Conservation (phyloP, 2,113 vertebrate genomes). For the Xerus inauris region DNA sequence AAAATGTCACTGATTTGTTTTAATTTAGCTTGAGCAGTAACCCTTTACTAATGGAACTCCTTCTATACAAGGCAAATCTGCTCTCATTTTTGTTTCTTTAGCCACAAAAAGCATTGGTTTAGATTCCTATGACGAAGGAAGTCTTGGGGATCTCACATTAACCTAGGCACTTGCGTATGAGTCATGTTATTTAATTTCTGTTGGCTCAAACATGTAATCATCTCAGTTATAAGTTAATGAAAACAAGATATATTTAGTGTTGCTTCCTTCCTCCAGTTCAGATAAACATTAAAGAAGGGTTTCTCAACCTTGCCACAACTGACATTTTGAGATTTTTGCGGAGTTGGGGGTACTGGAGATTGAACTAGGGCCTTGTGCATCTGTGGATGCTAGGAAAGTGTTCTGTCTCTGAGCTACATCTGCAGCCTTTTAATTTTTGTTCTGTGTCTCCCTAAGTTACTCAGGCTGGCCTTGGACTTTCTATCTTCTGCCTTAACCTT, state of each 20-base stretch:
- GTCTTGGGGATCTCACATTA: background rate
- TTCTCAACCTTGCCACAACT: background rate
- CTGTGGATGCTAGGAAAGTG: background rate
- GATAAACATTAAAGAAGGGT: background rate
- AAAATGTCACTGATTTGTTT: conserved; percentile 78
- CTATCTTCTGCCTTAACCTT: too few species aligned
- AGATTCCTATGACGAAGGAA: background rate
- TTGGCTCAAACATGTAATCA: background rate
- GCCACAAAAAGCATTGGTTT: background rate
- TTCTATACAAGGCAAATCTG: conserved; percentile 47
- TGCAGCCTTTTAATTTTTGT: too few species aligned
- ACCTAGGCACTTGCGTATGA: background rate
- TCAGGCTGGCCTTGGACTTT: too few species aligned
- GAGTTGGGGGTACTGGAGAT: background rate
- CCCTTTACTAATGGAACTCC: conserved; percentile 66
- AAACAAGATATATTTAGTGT: background rate
- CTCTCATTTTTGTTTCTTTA: background rate
- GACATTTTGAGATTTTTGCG: background rate
- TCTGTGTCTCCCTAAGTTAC: too few species aligned
- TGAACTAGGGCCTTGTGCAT: too few species aligned
- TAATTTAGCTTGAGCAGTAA: conserved; percentile 75
- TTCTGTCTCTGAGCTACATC: too few species aligned
- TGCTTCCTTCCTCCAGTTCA: background rate
- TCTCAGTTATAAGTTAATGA: background rate
- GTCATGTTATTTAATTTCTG: background rate